Evolutionary conservation across 2,888 invertebrate species (phyloP), one percentile per base, ranked within the genome.

Genomic region (Cactoblastis cactorum): DNA sequence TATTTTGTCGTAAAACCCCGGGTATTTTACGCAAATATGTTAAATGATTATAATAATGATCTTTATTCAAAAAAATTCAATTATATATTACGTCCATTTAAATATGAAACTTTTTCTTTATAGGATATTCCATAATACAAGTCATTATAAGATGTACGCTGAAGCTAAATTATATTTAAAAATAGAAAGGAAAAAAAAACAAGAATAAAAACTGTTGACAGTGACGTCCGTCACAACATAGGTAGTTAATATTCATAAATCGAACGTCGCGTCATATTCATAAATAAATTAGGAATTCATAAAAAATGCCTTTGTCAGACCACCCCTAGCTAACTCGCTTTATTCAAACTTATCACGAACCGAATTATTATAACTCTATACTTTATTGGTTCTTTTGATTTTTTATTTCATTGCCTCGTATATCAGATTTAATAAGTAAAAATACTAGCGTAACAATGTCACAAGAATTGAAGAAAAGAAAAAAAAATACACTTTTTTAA

Each of bases 221-320:
- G 56, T 62, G 62, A 67, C 66, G 66, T 62, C 60, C 63, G 53
- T 67, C 71, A 69, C 60, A 58, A 57, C 53, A 55, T 50, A 28
- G 1, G 28, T 28, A 56, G 62, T 80, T 78, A 81, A 77, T 80
- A 82, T 83, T 83, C 83, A 80, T 79, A 78, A 71, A 77, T 79
- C 69, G 74, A 75, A 69, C 72, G 76, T 63, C 69, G 67, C 70
- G 70, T 71, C 75, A 69, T 55, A 62, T 75, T 77, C 82, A 80
- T 81, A 83, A 82, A 83, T 83, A 83, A 66, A 81, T 81, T 79
- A 80, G 61, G 72, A 69, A 78, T 79, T 75, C 78, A 75, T 66
- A 67, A 70, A 72, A 74, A 77, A 66, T 65, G 28, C 54, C 49
- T 38, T 55, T 56, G 60, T 58, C 52, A 59, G 83, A 83, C 83